Conservation (phyloP, 2,888 invertebrate species). For the Trichogramma dendrolimi region DNA sequence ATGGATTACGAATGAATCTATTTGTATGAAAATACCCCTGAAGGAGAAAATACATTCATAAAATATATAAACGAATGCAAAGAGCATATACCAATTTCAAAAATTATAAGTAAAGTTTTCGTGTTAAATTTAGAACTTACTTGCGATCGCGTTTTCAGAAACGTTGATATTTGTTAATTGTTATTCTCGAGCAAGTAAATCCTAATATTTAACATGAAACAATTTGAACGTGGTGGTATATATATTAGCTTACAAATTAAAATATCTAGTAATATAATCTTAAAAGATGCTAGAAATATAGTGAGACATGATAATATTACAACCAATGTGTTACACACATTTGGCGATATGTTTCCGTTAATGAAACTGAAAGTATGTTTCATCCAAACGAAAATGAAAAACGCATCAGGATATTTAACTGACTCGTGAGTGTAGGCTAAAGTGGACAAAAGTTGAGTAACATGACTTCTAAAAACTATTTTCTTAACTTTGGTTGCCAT, state of each 20-base stretch:
- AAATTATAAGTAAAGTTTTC: slow-evolving; percentile 16
- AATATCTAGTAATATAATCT: slow-evolving; percentile 38
- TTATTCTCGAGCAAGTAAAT: slow-evolving; percentile 29
- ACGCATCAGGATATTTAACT: slow-evolving; percentile 23
- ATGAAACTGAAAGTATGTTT: slow-evolving; percentile 32
- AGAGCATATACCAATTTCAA: slow-evolving; percentile 22
- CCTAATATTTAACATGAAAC: slow-evolving; percentile 40
- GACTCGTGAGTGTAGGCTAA: slow-evolving; percentile 22
- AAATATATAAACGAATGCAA: slow-evolving; percentile 3
- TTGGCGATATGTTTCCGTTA: slow-evolving; percentile 33
- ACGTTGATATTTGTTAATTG: slow-evolving; percentile 29
- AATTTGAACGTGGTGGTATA: slow-evolving; percentile 31
- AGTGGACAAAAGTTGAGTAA: slow-evolving; percentile 17
- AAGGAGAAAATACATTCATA: slow-evolving; percentile 20
- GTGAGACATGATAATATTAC: slow-evolving; percentile 33
- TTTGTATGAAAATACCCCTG: slow-evolving; percentile 20
- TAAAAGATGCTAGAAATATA: slow-evolving; percentile 42
- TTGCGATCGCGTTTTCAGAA: slow-evolving; percentile 24
- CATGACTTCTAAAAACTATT: not conserved
- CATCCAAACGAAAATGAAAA: slow-evolving; percentile 19
- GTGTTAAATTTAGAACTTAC: slow-evolving; percentile 26
- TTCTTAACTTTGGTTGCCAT: not conserved
- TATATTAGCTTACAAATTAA: slow-evolving; percentile 29
- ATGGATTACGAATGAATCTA: slow-evolving; percentile 22
- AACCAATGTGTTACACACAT: slow-evolving; percentile 41